phyloP scores from a whole-genome alignment of 1,140 invertebrate species.

The Lordiphosa clarofinis region DNA sequence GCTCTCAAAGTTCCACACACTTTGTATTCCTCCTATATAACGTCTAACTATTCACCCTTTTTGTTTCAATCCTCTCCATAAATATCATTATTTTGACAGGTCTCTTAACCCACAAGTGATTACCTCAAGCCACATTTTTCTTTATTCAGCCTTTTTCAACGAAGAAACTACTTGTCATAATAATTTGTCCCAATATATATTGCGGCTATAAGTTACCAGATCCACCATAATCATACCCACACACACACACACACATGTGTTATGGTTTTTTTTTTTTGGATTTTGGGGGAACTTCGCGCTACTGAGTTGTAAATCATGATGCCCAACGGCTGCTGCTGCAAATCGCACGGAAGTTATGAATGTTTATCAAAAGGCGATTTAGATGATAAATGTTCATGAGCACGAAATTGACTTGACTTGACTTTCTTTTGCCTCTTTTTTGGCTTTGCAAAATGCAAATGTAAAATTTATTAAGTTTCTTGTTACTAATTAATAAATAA shows the following conservation, averaged over 20 bases:
- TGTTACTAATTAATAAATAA: slow-evolving; percentile 73
- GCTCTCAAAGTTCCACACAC: too few species aligned
- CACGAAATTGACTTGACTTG: slow-evolving; percentile 32
- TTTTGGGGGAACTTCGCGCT: slow-evolving; percentile 1
- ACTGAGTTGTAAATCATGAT: slow-evolving; percentile 51
- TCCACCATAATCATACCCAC: not conserved
- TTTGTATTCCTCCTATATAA: too few species aligned
- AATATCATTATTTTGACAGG: slow-evolving; percentile 33
- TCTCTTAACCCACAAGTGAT: slow-evolving; percentile 18
- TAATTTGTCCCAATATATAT: slow-evolving; percentile 62
- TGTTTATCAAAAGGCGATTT: slow-evolving; percentile 64
- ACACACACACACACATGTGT: slow-evolving; percentile 6
- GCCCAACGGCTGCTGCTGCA: slow-evolving; percentile 22
- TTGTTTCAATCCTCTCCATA: not conserved
- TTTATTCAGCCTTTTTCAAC: not conserved
- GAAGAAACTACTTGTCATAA: slow-evolving; percentile 16
- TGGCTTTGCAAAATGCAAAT: slow-evolving; percentile 17
- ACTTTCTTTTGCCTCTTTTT: not conserved
- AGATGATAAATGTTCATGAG: slow-evolving; percentile 53
- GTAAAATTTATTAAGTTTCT: slow-evolving; percentile 67
- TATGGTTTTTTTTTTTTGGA: not conserved
- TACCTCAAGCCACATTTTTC: slow-evolving; percentile 12
- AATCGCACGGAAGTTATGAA: slow-evolving; percentile 74
- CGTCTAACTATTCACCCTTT: not conserved
- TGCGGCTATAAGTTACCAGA: slow-evolving; percentile 44